A percentile compares a stretch with the other conserved stretches of the same genome.
Conservation (phyloP, 2,888 invertebrate species). For the Scaeva pyrastri region DNA sequence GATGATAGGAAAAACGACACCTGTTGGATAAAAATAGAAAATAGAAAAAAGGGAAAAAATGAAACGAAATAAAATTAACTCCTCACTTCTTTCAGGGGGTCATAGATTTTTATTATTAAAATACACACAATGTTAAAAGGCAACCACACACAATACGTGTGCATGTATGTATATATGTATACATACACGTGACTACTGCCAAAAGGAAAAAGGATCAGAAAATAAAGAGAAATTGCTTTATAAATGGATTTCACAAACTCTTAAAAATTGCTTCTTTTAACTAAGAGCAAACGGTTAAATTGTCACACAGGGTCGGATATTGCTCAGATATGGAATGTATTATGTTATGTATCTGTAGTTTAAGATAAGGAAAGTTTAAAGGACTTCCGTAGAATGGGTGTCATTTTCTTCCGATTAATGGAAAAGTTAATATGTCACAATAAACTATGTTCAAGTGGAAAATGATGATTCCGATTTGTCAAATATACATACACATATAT, state of each 20-base stretch:
- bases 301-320: too few species aligned
- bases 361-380: too few species aligned
- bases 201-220: not conserved
- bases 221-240: slow-evolving; percentile 5
- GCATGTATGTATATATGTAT: not conserved
- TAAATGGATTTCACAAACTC: slow-evolving; percentile 5
- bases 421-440: too few species aligned
- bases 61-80: slow-evolving; percentile 32
- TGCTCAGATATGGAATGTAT: not conserved
- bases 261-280: not conserved
- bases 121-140: not conserved
- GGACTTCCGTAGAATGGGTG: too few species aligned
- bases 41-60: slow-evolving; percentile 9
- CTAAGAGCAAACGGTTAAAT: not conserved
- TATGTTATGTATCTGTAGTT: not conserved
- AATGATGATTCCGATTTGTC: too few species aligned
- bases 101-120: slow-evolving; percentile 27
- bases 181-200: not conserved
- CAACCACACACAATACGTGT: not conserved
- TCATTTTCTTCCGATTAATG: too few species aligned
- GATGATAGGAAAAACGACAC: slow-evolving; percentile 94
- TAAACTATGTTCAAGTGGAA: too few species aligned
- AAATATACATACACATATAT: too few species aligned
- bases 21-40: slow-evolving; percentile 83
- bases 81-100: not conserved